Evolutionary conservation across 2,888 invertebrate genomes (phyloP), one percentile per base, ranked within the genome.

Genomic region (Chironomus riparius): DNA sequence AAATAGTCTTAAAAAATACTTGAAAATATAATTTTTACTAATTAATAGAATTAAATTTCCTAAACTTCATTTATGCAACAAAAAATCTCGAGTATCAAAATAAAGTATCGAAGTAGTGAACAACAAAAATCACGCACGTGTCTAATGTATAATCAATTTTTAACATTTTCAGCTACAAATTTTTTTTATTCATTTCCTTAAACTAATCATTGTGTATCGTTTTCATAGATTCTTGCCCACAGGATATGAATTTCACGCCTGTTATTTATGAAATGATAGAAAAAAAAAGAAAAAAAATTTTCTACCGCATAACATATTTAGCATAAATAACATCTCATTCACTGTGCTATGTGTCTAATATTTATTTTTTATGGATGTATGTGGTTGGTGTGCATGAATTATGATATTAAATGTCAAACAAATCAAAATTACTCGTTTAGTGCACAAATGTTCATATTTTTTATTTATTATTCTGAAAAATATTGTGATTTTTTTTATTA

Each of bases 361-460:
- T 5, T 28, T 28, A 4, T 28, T 28, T 15, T n/a, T n/a, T n/a
- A n/a, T n/a, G n/a, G n/a, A 50, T 50, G 50, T 7, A 10, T 15
- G 18, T 18, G n/a, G 18, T 56, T 18, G 7, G 1, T n/a, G 15
- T 2, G 12, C n/a, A n/a, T 56, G 18, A 56, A 56, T 56, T 56
- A 56, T 18, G 56, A 18, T 56, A 56, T 56, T 56, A 56, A 15
- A 18, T 56, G 56, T 56, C 56, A 56, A 56, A 56, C 56, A 56
- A 56, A 56, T 56, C 56, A 56, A 56, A 56, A 65, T 24, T 22
- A 13, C 24, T 65, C 56, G 13, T 12, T 24, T 65, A 21, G 5
- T 56, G n/a, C 65, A 65, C 65, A 65, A 65, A 65, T 65, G 65
- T 65, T 65, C 65, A 65, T 12, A 65, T 21, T 65, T 65, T 13